Conservation (phyloP, 37 sponge, comb jelly and placozoan species). For the Axinella damicornis region DNA sequence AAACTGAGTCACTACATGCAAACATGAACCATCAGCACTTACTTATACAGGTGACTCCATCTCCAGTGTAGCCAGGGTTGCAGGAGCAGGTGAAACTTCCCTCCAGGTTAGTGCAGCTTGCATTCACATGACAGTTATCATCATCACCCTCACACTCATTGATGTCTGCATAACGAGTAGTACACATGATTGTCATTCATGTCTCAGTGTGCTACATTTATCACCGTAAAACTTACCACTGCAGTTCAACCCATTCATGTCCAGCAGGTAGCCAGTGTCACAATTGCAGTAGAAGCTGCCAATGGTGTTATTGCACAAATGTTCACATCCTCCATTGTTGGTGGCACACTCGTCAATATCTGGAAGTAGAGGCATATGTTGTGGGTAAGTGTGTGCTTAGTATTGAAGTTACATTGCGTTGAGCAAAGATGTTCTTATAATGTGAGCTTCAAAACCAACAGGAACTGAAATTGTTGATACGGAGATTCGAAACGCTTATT, state of each 20-base stretch:
- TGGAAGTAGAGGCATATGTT: not conserved
- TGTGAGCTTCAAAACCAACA: too few species aligned
- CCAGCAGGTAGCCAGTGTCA: slow-evolving; percentile 1
- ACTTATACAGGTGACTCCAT: slow-evolving; percentile 31
- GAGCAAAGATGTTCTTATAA: too few species aligned
- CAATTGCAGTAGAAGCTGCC: slow-evolving; percentile 4
- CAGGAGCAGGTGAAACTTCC: slow-evolving; percentile 46
- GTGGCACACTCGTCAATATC: slow-evolving; percentile 10
- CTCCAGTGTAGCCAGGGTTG: slow-evolving; percentile 37
- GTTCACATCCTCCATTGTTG: slow-evolving; percentile 11
- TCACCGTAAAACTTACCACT: not conserved
- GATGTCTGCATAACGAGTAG: slow-evolving; percentile 6
- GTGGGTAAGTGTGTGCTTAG: too few species aligned
- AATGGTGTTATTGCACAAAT: slow-evolving; percentile 19
- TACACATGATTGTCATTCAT: too few species aligned
- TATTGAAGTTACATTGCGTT: too few species aligned
- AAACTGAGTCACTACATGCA: not conserved
- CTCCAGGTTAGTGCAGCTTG: slow-evolving; percentile 1
- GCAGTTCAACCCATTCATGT: not conserved
- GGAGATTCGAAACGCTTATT: too few species aligned
- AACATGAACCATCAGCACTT: not conserved
- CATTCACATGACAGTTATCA: slow-evolving; percentile 24
- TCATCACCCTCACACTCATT: slow-evolving; percentile 27
- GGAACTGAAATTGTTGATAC: too few species aligned
- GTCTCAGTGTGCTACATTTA: too few species aligned